Percentiles rank a stretch among this genome's conserved stretches.
Conservation (phyloP, 1,140 invertebrate species). For the Odontomachus brunneus region DNA sequence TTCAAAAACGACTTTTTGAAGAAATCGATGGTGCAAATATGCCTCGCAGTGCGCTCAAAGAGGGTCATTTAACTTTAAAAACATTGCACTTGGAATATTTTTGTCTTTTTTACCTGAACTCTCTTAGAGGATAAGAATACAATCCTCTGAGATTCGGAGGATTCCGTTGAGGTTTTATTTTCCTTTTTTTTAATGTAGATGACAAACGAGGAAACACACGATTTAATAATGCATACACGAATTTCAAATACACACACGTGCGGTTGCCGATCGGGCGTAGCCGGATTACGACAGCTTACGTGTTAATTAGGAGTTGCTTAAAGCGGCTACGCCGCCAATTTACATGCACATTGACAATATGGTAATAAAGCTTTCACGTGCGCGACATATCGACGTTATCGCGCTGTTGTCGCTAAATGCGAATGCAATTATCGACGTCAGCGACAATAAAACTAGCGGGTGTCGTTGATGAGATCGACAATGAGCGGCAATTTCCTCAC, state of each 20-base stretch:
- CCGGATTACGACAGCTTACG: constrained; percentile 6
- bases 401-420: constrained; percentile 21
- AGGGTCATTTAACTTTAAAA: no score
- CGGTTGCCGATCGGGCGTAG: background rate
- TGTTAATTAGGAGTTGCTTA: constrained; percentile 27
- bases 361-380: constrained; percentile 14
- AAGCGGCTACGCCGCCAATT: constrained; percentile 15
- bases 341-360: background rate
- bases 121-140: no score
- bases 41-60: no score
- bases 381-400: constrained; percentile 3
- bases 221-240: background rate
- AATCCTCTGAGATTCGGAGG: no score
- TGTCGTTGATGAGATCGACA: constrained; percentile 24
- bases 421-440: constrained; percentile 23
- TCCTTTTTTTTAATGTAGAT: no score
- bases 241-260: background rate
- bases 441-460: constrained; percentile 22
- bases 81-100: no score
- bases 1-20: no score
- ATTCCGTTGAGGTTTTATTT: no score
- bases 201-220: no score
- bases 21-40: no score
- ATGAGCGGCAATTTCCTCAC: constrained; percentile 37
- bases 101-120: no score